Base-by-base conservation (phyloP, 2,113 vertebrate genomes). In the Menidia beryllina region DNA sequence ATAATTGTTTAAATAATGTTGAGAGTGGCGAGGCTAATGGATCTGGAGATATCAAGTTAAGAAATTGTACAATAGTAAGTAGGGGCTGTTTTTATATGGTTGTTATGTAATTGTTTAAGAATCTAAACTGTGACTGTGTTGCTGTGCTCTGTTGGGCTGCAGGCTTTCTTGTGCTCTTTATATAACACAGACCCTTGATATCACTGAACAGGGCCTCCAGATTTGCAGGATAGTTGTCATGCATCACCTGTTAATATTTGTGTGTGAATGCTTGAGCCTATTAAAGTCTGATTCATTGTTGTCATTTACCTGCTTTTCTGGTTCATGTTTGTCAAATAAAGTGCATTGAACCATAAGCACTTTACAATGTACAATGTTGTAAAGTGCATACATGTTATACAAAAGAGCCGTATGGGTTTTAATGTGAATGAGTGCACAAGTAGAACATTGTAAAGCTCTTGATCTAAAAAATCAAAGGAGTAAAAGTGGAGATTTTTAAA, bases 401-500 rank as follows among this genome's bases (percentile, higher is more conserved):
- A 39, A 39, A 39, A 39, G 11, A 11, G 38, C 38, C 12, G 4
- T 39, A 3, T 39, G 38, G 14, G 41, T 43, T 14, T 43, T 43
- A 17, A 17, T 5, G 41, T 45, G 13, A 45, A 19, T n/a, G 17
- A 6, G 41, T 43, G 41, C 17, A n/a, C 7, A 17, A 45, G 19
- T 19, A 45, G n/a, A 17, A 19, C 41, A 45, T 45, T n/a, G 41
- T 5, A 45, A 45, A 45, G 41, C 9, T 1, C 4, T 19, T 19
- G 5, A 7, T 45, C 1, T 15, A 45, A 14, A n/a, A 8, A 45
- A 45, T n/a, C 17, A 45, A 19, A 45, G 17, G n/a, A 13, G 41
- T 43, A 34, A 34, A 21, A n/a, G 20, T 62, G 23, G 1, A 63
- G 11, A 38, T 48, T 68, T 7, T 0, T 68, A 82, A 49, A 77